A percentile compares a stretch with the other conserved stretches of the same genome.
Evolutionary conservation across 2,888 invertebrate genomes (phyloP).

Genomic region (Argyra leucocephala): DNA sequence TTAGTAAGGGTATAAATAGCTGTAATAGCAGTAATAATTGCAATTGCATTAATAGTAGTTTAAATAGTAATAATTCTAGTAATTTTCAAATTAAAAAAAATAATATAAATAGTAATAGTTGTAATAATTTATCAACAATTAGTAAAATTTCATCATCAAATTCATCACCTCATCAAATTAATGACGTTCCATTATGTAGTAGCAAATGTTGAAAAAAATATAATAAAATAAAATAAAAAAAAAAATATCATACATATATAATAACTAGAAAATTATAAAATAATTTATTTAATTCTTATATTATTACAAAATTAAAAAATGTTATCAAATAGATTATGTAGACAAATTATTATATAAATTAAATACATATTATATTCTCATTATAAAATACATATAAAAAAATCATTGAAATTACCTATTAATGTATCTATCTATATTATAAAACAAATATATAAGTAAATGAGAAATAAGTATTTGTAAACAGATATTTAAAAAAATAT

Average conservation of each 20-base stretch:
- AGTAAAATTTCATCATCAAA: slow-evolving; percentile 8
- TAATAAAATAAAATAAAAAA: neutral
- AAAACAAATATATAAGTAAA: no score
- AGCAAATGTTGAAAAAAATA: slow-evolving; percentile 24
- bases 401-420: no score
- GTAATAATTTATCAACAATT: neutral
- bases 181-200: slow-evolving; percentile 24
- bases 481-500: no score
- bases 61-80: neutral
- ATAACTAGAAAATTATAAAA: neutral
- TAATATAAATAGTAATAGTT: slow-evolving; percentile 7
- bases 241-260: neutral
- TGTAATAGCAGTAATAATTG: neutral
- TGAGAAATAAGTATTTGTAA: no score
- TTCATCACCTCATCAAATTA: slow-evolving; percentile 21
- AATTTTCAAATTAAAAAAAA: neutral
- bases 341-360: no score
- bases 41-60: neutral
- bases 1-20: neutral
- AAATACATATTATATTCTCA: no score
- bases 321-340: no score
- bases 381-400: no score
- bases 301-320: no score
- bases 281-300: neutral
- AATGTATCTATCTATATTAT: no score